Base-by-base conservation (phyloP, 2,888 invertebrate species). In the Polydrusus tereticollis region DNA sequence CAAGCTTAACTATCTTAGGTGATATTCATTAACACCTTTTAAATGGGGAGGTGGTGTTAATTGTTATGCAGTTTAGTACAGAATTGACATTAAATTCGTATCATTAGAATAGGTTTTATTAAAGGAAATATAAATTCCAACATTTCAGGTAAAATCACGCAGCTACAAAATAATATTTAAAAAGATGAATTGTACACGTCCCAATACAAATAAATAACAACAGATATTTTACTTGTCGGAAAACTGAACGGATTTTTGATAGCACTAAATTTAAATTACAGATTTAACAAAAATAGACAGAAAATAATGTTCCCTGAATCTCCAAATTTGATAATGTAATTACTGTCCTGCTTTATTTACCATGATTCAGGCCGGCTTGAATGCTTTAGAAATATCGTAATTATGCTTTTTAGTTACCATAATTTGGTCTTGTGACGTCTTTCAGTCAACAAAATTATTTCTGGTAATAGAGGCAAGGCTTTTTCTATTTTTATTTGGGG, bases 261-360 rank as follows among this genome's bases (percentile, higher is more conserved):
- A 62, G 43, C 62, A 52, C 26, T 55, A 55, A 52, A 69, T 69
- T 69, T 60, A 69, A 69, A 69, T 69, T 69, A 69, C 69, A 52
- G 69, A 69, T 69, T 52, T 33, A 55, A 47, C 62, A 33, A 36
- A 43, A 36, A 58, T 50, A 26, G 67, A 45, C 33, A 47, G 45
- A 47, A 59, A 68, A 68, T 68, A 59, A 59, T 52, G 33, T 33
- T 12, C 45, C 47, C 29, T 20, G 23, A 41, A 23, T 57, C 57
- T 57, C 36, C 26, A 57, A 43, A 57, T 65, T 29, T 55, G 52
- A 55, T 29, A n/a, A 29, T 55, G 29, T 55, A 10, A 29, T 50
- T 50, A 12, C 1, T 26, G 52, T 52, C 29, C 2, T 7, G 26
- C 20, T 52, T 4, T 10, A 3, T 14, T 26, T 52, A 20, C n/a